phyloP scores from a whole-genome alignment of 2,888 invertebrate species.

The Mythimna impura region DNA sequence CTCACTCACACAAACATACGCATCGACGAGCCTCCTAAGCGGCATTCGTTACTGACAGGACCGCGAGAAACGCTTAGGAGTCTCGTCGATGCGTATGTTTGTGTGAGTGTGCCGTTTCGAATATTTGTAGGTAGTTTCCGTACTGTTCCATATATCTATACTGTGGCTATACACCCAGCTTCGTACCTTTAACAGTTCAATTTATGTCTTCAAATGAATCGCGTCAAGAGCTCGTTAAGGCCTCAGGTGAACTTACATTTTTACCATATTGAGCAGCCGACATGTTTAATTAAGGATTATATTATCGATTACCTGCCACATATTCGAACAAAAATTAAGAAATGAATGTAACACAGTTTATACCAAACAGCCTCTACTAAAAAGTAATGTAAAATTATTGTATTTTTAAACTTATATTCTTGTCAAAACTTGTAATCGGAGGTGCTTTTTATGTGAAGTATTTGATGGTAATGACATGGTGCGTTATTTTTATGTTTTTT shows the following conservation, averaged over 20 bases:
- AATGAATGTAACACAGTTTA: slow-evolving; percentile 28
- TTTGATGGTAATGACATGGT: slow-evolving; percentile 75
- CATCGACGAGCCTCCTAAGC: no score
- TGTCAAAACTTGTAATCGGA: slow-evolving; percentile 77
- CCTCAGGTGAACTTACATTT: slow-evolving; percentile 1
- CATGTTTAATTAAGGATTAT: slow-evolving; percentile 4
- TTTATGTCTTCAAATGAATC: no score
- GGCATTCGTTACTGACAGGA: no score
- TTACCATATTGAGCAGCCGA: neutral
- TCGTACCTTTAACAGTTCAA: no score
- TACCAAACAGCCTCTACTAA: slow-evolving; percentile 42
- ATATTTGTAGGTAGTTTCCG: no score
- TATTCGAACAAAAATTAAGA: slow-evolving; percentile 45
- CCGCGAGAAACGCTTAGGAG: no score
- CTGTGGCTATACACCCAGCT: no score
- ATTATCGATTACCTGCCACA: neutral
- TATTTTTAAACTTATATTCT: slow-evolving; percentile 70
- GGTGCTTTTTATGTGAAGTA: slow-evolving; percentile 82
- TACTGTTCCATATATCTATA: no score
- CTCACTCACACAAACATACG: no score
- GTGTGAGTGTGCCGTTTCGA: no score
- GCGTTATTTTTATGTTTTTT: slow-evolving; percentile 80
- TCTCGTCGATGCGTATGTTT: no score
- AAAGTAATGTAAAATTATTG: slow-evolving; percentile 50
- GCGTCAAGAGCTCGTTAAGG: no score